phyloP scores from a whole-genome alignment of 2,888 invertebrate species.

The Ethmia dodecea region DNA sequence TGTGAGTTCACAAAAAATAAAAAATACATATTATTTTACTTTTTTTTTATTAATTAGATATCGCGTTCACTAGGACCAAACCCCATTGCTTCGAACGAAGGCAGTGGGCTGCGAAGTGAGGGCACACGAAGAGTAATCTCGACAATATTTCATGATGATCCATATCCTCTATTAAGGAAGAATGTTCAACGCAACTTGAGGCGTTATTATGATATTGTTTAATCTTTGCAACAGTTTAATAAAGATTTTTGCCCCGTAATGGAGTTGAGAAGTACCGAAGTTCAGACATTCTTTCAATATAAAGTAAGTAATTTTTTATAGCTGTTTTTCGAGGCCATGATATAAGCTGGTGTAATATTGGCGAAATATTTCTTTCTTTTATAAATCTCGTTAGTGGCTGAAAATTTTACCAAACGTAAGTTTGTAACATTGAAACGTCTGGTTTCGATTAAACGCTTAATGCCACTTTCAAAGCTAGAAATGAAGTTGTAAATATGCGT shows the following conservation, averaged over 20 bases:
- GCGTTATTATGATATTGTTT: slow-evolving; percentile 29
- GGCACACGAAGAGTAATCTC: slow-evolving; percentile 26
- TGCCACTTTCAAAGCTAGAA: no score
- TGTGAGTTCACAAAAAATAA: no score
- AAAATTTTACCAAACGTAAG: no score
- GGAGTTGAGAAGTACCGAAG: slow-evolving; percentile 7
- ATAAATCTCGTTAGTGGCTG: no score
- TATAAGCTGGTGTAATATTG: no score
- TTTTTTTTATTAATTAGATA: no score
- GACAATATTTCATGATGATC: slow-evolving; percentile 39
- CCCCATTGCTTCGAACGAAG: neutral
- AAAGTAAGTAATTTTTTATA: slow-evolving; percentile 3
- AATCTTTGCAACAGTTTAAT: slow-evolving; percentile 25
- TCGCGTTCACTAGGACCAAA: neutral
- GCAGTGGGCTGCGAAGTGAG: neutral
- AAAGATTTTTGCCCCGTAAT: slow-evolving; percentile 15
- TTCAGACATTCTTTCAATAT: slow-evolving; percentile 10
- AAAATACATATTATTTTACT: no score
- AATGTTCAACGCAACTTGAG: slow-evolving; percentile 28
- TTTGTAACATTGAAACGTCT: no score
- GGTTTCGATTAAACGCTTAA: no score
- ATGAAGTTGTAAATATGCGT: no score
- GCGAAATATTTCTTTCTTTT: no score
- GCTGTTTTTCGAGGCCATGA: no score
- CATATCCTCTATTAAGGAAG: slow-evolving; percentile 32